Evolutionary conservation across 2,113 vertebrate genomes (phyloP), one percentile per base, ranked within the genome.

Genomic region (Hippocampus barbouri): DNA sequence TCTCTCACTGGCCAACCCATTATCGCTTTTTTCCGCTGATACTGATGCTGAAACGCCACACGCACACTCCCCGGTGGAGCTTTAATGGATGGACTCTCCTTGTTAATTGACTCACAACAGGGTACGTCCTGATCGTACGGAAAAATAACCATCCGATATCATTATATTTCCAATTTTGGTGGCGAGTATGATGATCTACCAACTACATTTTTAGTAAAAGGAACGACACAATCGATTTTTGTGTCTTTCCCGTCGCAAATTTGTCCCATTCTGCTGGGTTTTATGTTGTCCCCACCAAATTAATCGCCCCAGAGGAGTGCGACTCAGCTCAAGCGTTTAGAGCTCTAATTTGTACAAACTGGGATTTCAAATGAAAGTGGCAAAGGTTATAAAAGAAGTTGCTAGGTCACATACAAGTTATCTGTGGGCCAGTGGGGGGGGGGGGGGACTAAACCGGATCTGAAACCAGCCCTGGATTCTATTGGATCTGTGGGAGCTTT

Each of bases 291-390:
- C 25, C 25, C 59, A 43, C 47, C 25, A 54, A 61, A 16, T 70
- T 27, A 47, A 16, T 63, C 66, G 38, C 27, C 60, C 34, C 56
- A 25, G 45, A 11, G 66, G 30, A 41, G 43, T 62, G 4, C 10
- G n/a, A 41, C 59, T 59, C 15, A 25, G 14, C 67, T 6, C 27
- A 14, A 25, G 11, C 41, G 34, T 59, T 61, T 56, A 27, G 47
- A 54, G 34, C 54, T 34, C 41, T 53, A 40, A 66, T 67, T 63
- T 49, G 56, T 27, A 59, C 41, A 25, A 56, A 43, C 59, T 5
- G 2, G 8, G 47, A 23, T 73, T 72, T 56, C 57, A 70, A 15
- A 27, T 62, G 40, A 75, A 70, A 61, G 18, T 34, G 47, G 41
- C 27, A 30, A 70, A 70, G 66, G 61, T 66, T 34, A 51, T 34